Base-by-base conservation (phyloP, 2,797 vertebrate genomes). In the Myiotriccus ornatus region DNA sequence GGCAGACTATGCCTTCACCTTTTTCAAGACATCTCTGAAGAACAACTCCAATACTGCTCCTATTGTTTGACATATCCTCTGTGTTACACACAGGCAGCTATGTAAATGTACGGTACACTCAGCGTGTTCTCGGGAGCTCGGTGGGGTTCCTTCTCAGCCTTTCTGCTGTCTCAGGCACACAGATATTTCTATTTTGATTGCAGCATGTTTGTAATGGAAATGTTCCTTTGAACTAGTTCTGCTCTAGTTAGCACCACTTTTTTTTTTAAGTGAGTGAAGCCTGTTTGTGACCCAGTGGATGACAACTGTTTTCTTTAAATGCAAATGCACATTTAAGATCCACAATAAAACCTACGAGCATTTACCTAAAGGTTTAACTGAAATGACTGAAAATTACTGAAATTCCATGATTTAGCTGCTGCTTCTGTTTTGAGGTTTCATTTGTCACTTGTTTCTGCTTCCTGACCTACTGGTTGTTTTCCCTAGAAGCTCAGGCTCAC, bases 71-170 rank as follows among this genome's bases (percentile, higher is more conserved):
- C 67, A 69, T 12, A 23, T 1, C 23, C 22, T 39, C 20, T 22
- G 2, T 9, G 47, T 8, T 20, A 30, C 50, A 47, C 32, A 37
- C 5, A 14, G 30, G n/a, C 44, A 77, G 41, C 43, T 34, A 5
- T 12, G 7, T 14, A 49, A 93, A 67, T 4, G 14, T 5, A 2
- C 9, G 44, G 47, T 6, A 69, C 12, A 28, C 50, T 63, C 53
- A 10, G 7, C 0, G 0, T 14, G 39, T 27, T 63, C 81, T 87
- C 6, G 35, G 27, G 22, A 79, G 32, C 63, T 73, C 6, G 0
- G 55, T 2, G 62, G 39, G 80, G 59, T 3, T 95, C 77, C 56
- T 87, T 60, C 70, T 71, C 59, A 79, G 70, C 15, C 44, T 77
- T 79, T 87, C 63, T 86, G 63, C 86, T 63, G 44, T 59, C 88